Conservation (phyloP, 1,140 invertebrate genomes). For the Caerostris extrusa region DNA sequence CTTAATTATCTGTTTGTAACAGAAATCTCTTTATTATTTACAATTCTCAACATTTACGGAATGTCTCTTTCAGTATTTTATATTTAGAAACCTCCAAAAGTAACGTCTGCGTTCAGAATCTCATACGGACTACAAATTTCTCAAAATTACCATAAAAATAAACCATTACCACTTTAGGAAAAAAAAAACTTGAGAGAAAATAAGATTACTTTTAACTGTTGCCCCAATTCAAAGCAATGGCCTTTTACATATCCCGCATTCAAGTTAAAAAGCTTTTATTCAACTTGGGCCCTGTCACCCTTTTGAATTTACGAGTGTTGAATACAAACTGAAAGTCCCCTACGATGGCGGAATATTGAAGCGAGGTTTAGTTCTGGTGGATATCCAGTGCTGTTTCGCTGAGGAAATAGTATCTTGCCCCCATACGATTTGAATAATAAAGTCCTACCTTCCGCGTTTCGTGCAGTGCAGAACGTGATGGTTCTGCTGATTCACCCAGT, state of each 20-base stretch:
- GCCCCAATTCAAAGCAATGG: constrained; percentile 1
- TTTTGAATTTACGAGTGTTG: constrained; percentile 18
- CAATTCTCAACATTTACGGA: too few species aligned
- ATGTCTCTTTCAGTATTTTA: too few species aligned
- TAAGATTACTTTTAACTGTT: background rate
- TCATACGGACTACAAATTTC: too few species aligned
- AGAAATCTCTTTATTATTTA: too few species aligned
- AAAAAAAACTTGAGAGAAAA: background rate
- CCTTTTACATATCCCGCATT: constrained; percentile 24
- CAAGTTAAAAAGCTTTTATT: constrained; percentile 57
- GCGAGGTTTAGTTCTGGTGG: background rate
- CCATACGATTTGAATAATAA: constrained; percentile 64
- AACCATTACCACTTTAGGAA: too few species aligned
- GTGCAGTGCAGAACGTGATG: background rate
- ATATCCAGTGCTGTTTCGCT: background rate
- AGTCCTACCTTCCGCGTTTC: background rate
- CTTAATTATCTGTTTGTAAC: too few species aligned
- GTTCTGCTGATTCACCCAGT: constrained; percentile 55
- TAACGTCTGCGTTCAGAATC: too few species aligned
- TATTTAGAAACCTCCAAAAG: too few species aligned
- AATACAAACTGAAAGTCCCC: constrained; percentile 22
- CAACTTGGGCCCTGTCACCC: constrained; percentile 14
- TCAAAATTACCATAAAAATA: too few species aligned
- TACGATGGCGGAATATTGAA: background rate
- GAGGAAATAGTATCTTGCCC: constrained; percentile 38